Conservation (phyloP, 2,113 vertebrate genomes). For the Xenopus tropicalis region DNA sequence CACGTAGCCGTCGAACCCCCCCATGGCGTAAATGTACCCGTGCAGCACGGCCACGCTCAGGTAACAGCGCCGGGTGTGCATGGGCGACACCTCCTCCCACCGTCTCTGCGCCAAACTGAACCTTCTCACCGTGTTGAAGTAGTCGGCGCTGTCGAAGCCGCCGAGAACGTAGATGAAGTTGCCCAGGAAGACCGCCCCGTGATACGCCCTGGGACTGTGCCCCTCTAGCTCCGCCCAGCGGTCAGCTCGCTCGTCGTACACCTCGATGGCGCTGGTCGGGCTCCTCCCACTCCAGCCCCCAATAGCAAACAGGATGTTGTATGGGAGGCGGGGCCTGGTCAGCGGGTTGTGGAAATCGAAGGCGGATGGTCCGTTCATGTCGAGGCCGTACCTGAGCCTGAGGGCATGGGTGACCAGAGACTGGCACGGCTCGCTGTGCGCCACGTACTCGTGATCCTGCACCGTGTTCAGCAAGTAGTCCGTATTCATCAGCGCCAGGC, state of each 20-base stretch:
- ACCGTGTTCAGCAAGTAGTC: constrained; percentile 75
- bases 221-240: constrained; percentile 69
- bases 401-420: constrained; percentile 61
- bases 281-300: constrained; percentile 71
- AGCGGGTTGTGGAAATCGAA: constrained; percentile 55
- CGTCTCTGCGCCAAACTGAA: constrained; percentile 66
- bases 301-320: constrained; percentile 67
- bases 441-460: constrained; percentile 66
- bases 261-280: constrained; percentile 70
- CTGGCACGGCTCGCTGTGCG: constrained; percentile 64
- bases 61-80: constrained; percentile 74
- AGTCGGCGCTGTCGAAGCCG: constrained; percentile 69
- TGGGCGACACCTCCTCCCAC: constrained; percentile 74
- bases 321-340: constrained; percentile 71
- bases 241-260: constrained; percentile 68
- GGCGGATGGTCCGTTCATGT: constrained; percentile 54
- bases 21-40: constrained; percentile 68
- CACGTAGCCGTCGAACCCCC: constrained; percentile 75
- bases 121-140: constrained; percentile 69
- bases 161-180: constrained; percentile 73
- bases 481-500: constrained; percentile 63
- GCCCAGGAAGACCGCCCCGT: constrained; percentile 64
- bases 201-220: constrained; percentile 68
- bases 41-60: constrained; percentile 70
- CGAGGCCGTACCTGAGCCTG: constrained; percentile 66